Base-by-base conservation (phyloP, 1,140 invertebrate genomes). In the Trachymyrmex septentrionalis region DNA sequence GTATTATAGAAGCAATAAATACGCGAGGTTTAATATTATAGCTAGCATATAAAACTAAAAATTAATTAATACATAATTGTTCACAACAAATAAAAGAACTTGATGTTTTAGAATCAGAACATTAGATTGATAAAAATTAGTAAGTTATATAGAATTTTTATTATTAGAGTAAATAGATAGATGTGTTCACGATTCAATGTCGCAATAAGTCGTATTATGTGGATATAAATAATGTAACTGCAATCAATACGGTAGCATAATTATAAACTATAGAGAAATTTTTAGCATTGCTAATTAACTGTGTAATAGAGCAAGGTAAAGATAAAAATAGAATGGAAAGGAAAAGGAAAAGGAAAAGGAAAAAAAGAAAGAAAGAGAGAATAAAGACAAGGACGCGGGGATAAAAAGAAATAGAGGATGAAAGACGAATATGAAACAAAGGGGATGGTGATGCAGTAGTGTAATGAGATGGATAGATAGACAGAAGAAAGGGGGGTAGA, bases 281-380 rank as follows among this genome's bases (percentile, higher is more conserved):
- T 77, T 1, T 77, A 64, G 21, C 27, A 64, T 64, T 77, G 12
- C 30, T 64, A 77, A 64, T 77, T 48, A 64, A 64, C 30, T 64
- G 24, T 78, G 61, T 19, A 66, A 66, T 30, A 66, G 59, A 78
- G 12, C 14, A 50, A 63, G 63, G 77, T 84, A 63, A 72, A 72
- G 69, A 87, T 38, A 66, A 86, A 86, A 86, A 50, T 50, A 76
- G 69, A 84, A 75, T 53, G 57, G 69, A 50, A 81, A 44, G 9
- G 10, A 64, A 14, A 10, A 30, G 78, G 27, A 73, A 50, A 81
- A 44, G 9, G 10, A 64, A 14, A 10, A 30, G 78, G 27, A 73
- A 24, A 82, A 21, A 34, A 24, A 44, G 57, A 81, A 19, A 55
- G 53, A 44, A 6, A 4, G 21, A 19, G 3, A 34, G 64, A 63